Conservation (phyloP, 2,113 vertebrate species). For the Syrrhaptes paradoxus region DNA sequence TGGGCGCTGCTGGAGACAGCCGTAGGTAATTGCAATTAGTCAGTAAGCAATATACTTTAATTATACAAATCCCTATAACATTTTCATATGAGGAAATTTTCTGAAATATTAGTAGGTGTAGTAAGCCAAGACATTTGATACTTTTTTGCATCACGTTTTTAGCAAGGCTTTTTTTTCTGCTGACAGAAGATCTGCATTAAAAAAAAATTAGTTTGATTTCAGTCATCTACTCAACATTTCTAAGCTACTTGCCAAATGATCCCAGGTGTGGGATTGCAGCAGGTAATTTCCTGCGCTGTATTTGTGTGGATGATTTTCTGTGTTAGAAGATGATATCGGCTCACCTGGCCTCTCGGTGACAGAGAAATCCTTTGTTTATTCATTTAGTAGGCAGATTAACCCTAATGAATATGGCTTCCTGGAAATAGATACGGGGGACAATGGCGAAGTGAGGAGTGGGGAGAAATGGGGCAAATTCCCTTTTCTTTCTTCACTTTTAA, state of each 20-base stretch:
- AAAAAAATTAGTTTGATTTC: constrained; percentile 48
- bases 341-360: constrained; percentile 91
- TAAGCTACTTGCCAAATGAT: constrained; percentile 65
- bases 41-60: neutral
- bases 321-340: constrained; percentile 89
- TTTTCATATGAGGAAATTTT: neutral
- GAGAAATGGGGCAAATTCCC: constrained; percentile 78
- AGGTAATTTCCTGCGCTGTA: constrained; percentile 89
- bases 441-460: constrained; percentile 71
- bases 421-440: constrained; percentile 88
- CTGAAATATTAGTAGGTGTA: neutral
- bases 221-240: constrained; percentile 69
- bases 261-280: constrained; percentile 90
- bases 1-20: neutral
- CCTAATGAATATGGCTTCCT: constrained; percentile 89
- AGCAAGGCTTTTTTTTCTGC: constrained; percentile 15
- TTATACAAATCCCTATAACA: neutral
- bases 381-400: constrained; percentile 91
- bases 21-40: neutral
- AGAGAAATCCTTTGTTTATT: constrained; percentile 97
- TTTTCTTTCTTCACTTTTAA: constrained; percentile 97
- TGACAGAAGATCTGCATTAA: constrained; percentile 36
- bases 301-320: constrained; percentile 85
- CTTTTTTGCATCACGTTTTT: neutral
- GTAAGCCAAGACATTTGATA: neutral